Conservation (phyloP, 2,797 vertebrate species). For the Chanos chanos region DNA sequence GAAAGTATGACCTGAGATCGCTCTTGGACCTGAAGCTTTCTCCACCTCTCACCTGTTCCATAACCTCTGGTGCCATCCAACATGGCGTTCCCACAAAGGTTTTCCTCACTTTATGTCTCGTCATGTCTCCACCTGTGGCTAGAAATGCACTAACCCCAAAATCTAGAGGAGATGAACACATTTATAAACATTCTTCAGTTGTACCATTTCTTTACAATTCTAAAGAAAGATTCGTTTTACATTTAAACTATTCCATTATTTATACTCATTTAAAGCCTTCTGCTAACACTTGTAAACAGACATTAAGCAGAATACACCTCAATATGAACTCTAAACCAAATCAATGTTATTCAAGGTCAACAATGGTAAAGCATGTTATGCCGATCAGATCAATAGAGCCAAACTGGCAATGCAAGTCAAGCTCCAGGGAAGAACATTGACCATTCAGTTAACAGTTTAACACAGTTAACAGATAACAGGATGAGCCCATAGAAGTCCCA, state of each 20-base stretch:
- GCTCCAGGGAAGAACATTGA: constrained; percentile 22
- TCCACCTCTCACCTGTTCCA: constrained; percentile 88
- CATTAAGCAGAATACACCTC: not conserved
- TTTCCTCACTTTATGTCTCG: constrained; percentile 97
- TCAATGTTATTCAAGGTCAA: constrained; percentile 24
- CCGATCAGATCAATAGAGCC: constrained; percentile 37
- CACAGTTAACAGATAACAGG: no score
- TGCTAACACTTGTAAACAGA: no score
- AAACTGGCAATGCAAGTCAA: constrained; percentile 15
- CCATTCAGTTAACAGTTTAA: constrained; percentile 13
- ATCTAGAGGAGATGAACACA: constrained; percentile 68
- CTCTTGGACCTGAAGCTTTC: no score
- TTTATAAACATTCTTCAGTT: no score
- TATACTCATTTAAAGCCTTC: no score
- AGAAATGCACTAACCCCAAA: constrained; percentile 97
- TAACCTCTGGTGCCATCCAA: constrained; percentile 99
- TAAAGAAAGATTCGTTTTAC: no score
- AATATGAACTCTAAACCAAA: constrained; percentile 1
- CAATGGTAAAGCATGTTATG: constrained; percentile 13
- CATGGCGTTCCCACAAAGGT: constrained; percentile 98
- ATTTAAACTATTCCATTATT: no score
- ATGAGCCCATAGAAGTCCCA: no score
- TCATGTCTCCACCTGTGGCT: constrained; percentile 93
- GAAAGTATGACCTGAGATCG: no score
- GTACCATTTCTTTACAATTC: no score